Base-by-base conservation (phyloP, 2,113 vertebrate species). In the Odobenus rosmarus region DNA sequence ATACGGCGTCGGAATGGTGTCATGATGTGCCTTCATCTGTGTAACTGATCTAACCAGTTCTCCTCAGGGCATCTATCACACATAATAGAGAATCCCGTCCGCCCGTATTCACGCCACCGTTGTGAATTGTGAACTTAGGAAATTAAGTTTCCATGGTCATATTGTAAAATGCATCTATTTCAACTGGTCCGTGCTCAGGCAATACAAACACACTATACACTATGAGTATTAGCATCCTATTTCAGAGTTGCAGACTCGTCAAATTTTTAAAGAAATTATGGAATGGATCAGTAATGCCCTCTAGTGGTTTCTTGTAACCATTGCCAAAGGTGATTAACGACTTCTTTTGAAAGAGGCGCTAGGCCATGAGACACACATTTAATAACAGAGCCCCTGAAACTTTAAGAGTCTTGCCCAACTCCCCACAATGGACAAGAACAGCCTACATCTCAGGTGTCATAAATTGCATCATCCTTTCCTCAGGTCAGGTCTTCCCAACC, bases 271-370 rank as follows among this genome's bases (percentile, higher is more conserved):
- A 88, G 85, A 77, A 82, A 95, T 26, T 26, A 6, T 94, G 33
- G 76, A 23, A 5, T 93, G 26, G 76, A 13, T 93, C 64, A 21
- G 26, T 90, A 21, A 0, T 93, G 90, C 71, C 97, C 96, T 94
- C 98, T 97, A 77, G 92, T 97, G 97, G 88, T 89, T 19, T 0
- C 4, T 36, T 67, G 0, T 61, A 74, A 33, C 24, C 24, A 92
- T 95, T 82, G 81, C 61, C 49, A 24, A 55, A 86, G 28, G 6
- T 67, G 33, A 53, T 23, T 91, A 5, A 77, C 7, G 0, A 55
- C 23, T 46, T 77, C 31, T 0, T 74, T 74, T 51, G 26, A 61
- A 61, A 80, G 11, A 92, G 26, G 3, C 12, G 33, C 33, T 5
- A 39, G 16, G 10, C 64, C 18, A 23, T 5, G 1, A 18, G 55